Evolutionary conservation across 2,888 invertebrate genomes (phyloP).

Genomic region (Melinaea marsaeus): DNA sequence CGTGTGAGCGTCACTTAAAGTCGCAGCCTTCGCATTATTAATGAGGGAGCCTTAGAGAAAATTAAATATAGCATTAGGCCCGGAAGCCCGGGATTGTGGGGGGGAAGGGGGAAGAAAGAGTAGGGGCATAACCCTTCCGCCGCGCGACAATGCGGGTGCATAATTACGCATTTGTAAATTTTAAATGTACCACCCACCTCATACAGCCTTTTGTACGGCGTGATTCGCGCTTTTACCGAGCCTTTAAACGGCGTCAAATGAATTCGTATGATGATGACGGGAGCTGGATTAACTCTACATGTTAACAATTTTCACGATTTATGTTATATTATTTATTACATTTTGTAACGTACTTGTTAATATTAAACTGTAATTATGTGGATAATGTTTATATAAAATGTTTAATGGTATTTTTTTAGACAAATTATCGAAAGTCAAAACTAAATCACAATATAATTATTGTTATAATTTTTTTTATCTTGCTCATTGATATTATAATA

Average conservation of each 20-base stretch:
- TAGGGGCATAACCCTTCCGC: conserved; percentile 62
- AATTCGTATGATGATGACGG: conserved; percentile 64
- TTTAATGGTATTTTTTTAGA: no score
- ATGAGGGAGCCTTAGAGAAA: conserved; percentile 78
- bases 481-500: conserved; percentile 17
- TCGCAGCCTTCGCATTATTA: conserved; percentile 76
- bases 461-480: not conserved
- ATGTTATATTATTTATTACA: conserved; percentile 14
- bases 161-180: conserved; percentile 79
- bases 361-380: no score
- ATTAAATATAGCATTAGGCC: conserved; percentile 79
- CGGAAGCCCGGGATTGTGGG: conserved; percentile 69
- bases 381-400: no score
- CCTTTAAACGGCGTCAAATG: conserved; percentile 65
- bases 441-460: no score
- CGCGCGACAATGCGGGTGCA: conserved; percentile 77
- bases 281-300: conserved; percentile 60
- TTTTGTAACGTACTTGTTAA: not conserved
- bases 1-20: conserved; percentile 77
- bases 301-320: conserved; percentile 54
- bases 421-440: no score
- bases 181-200: conserved; percentile 75
- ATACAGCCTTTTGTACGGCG: conserved; percentile 73
- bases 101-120: conserved; percentile 46
- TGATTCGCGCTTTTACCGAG: conserved; percentile 70